phyloP scores from a whole-genome alignment of 2,113 vertebrate genomes.

The Phalacrocorax pelagicus region DNA sequence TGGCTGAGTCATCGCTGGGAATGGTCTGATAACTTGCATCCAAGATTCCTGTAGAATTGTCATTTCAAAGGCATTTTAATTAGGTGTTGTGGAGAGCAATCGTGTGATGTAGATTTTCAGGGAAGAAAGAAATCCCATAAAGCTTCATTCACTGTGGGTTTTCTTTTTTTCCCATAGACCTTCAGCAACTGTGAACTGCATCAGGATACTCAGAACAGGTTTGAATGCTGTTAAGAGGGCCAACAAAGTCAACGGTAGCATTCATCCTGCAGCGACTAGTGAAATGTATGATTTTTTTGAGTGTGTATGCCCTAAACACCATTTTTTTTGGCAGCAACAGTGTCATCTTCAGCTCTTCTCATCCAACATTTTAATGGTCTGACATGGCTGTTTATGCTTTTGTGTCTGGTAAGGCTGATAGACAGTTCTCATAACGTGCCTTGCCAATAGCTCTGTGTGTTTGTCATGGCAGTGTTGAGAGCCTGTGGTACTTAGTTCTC shows the following conservation, averaged over 20 bases:
- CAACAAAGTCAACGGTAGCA: background rate
- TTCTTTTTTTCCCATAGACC: background rate
- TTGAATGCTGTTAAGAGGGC: background rate
- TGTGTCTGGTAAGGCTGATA: background rate
- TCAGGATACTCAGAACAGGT: background rate
- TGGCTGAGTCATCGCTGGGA: background rate
- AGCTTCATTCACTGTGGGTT: background rate
- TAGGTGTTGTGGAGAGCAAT: background rate
- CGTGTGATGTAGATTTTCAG: background rate
- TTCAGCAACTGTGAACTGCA: background rate
- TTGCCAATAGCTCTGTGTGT: background rate
- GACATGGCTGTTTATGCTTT: background rate
- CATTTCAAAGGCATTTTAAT: slow-evolving; percentile 16
- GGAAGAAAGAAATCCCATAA: background rate
- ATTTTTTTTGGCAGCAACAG: background rate
- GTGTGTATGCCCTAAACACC: background rate
- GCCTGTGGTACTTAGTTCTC: background rate
- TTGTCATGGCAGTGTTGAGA: background rate
- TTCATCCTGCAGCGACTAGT: background rate
- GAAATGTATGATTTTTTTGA: background rate
- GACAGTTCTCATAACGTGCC: background rate
- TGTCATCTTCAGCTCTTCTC: background rate
- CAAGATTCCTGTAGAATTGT: background rate
- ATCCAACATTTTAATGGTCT: background rate
- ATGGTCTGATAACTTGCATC: background rate